These are phyloP conservation scores for Tipula lateralis DNA, from an alignment of 2,888 invertebrate species.

Conservation along the genomic window DNA sequence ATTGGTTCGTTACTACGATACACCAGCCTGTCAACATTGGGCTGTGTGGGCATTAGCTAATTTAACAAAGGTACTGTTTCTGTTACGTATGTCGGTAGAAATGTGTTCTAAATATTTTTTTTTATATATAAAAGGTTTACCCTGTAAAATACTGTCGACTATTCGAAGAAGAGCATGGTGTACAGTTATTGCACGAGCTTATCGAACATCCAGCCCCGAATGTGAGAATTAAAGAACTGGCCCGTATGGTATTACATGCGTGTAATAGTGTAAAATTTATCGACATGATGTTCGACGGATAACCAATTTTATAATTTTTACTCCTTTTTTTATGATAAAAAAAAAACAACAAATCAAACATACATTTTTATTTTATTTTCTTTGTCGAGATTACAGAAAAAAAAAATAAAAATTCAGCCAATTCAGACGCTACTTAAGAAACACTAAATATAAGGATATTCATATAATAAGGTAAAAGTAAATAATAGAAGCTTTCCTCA, in stretches of 20 bases:
- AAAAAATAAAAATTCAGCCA: constrained; percentile 20
- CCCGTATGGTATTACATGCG: constrained; percentile 62
- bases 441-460: not conserved
- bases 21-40: constrained; percentile 92
- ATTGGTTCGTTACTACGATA: constrained; percentile 74
- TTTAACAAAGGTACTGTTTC: constrained; percentile 71
- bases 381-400: constrained; percentile 5
- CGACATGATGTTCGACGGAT: constrained; percentile 45
- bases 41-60: constrained; percentile 97
- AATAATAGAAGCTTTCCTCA: not conserved
- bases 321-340: not conserved
- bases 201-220: constrained; percentile 60
- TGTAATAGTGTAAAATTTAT: constrained; percentile 48
- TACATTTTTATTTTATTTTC: not conserved
- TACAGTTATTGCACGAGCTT: constrained; percentile 64
- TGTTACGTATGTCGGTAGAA: no score
- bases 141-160: constrained; percentile 86
- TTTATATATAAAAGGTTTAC: constrained; percentile 56
- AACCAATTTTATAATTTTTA: constrained; percentile 34
- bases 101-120: not conserved
- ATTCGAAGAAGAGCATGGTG: constrained; percentile 80
- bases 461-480: not conserved
- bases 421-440: not conserved
- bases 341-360: not conserved
- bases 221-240: constrained; percentile 62